Evolutionary conservation across 2,113 vertebrate species (phyloP), one percentile per base, ranked within the genome.

Genomic region (Mobula birostris): DNA sequence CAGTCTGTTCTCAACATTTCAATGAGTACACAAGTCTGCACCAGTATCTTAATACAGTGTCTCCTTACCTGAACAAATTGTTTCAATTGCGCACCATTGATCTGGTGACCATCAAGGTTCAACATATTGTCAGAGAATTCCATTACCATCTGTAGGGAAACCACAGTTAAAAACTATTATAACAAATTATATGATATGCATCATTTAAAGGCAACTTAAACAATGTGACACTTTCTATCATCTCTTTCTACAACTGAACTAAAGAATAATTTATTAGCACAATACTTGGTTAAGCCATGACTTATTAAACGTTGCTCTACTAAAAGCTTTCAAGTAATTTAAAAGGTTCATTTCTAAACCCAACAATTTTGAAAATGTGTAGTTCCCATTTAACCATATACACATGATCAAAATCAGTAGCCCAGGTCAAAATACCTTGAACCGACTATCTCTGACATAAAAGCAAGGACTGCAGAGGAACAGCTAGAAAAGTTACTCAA

Each of bases 51-150:
- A 94, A 95, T 0, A 94, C 6, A 80, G 90, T 94, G 93, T 61
- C 94, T 96, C 97, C 94, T 96, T 97, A 99, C 99, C 98, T 99
- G 97, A 95, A 97, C 96, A 96, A 99, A 99, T 93, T 98, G 97
- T 95, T 99, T 99, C 95, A 98, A 94, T 6, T 98, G 98, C 87
- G 98, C 95, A 78, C 96, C 95, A 94, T 97, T 99, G 94, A 96
- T 97, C 95, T 98, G 98, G 95, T 97, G 97, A 90, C 96, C 97
- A 96, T 98, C 98, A n/a, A 98, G 97, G 95, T 98, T 97, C 95
- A 98, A 95, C 95, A 98, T 95, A 66, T 97, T 97, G 95, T 99
- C 98, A 94, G 98, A 97, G 97, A 99, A 99, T 95, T 99, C 98
- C 98, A 99, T 99, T 97, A 99, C 98, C 98, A 99, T 99, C 98